A percentile compares a stretch with the other conserved stretches of the same genome.
These are phyloP conservation scores for Aquatica leii DNA, from an alignment of 2,888 invertebrate species.

Conservation along the genomic window DNA sequence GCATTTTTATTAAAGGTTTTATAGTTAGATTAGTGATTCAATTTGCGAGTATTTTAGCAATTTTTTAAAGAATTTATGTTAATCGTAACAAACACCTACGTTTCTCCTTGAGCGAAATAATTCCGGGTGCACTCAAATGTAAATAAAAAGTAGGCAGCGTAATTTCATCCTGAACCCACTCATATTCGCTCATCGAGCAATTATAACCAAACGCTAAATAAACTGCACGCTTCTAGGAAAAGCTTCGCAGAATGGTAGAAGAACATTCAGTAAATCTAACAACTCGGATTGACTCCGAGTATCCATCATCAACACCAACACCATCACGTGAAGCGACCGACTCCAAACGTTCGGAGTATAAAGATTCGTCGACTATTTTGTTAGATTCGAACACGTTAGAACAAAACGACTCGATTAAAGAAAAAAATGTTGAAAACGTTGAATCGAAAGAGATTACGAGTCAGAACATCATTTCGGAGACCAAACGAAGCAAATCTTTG, in stretches of 20 bases:
- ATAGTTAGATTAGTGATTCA: no score
- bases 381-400: slow-evolving; percentile 3
- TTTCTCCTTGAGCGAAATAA: no score
- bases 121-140: no score
- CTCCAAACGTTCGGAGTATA: slow-evolving; percentile 47
- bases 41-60: no score
- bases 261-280: slow-evolving; percentile 70
- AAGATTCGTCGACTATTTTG: slow-evolving; percentile 43
- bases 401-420: slow-evolving; percentile 13
- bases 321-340: slow-evolving; percentile 49
- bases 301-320: slow-evolving; percentile 53
- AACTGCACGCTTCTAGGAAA: slow-evolving; percentile 49
- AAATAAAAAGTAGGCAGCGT: neutral
- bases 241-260: slow-evolving; percentile 82
- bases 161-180: neutral
- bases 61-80: no score
- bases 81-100: no score
- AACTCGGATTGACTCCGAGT: slow-evolving; percentile 58
- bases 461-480: slow-evolving; percentile 50
- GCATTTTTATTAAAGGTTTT: no score
- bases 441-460: slow-evolving; percentile 41
- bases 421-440: slow-evolving; percentile 42
- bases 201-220: neutral
- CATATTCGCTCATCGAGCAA: no score
- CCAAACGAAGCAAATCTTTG: slow-evolving; percentile 53